These are phyloP conservation scores for Papilio polytes DNA, from an alignment of 1,140 invertebrate genomes.

Conservation along the genomic window DNA sequence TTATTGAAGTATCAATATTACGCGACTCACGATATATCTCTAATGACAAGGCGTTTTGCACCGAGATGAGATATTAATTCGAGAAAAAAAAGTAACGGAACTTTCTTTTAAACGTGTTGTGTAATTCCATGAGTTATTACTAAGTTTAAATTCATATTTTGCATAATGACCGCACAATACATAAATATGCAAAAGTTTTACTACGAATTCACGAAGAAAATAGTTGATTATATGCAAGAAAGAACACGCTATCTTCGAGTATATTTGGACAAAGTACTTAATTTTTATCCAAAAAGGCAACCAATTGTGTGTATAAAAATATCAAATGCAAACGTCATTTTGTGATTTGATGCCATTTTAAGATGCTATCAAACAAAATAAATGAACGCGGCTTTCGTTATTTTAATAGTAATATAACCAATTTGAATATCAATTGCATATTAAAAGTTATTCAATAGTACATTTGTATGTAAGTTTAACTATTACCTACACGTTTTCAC, in stretches of 20 bases:
- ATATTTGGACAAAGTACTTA: background rate
- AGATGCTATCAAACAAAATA: background rate
- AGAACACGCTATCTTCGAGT: background rate
- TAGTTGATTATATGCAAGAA: background rate
- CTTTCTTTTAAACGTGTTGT: slow-evolving; percentile 37
- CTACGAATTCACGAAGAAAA: slow-evolving; percentile 17
- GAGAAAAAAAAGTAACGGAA: slow-evolving; percentile 34
- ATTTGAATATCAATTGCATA: background rate
- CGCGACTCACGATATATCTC: slow-evolving; percentile 6
- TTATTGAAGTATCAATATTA: slow-evolving; percentile 28
- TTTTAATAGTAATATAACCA: background rate
- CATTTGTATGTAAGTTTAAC: slow-evolving; percentile 6
- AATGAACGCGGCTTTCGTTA: background rate
- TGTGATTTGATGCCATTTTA: background rate
- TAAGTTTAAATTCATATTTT: slow-evolving; percentile 37
- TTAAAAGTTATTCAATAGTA: slow-evolving; percentile 20
- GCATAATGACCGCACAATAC: slow-evolving; percentile 28
- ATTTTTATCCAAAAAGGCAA: background rate
- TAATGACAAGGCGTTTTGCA: slow-evolving; percentile 36
- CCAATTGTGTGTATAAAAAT: background rate
- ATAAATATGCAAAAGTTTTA: slow-evolving; percentile 19
- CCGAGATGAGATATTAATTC: slow-evolving; percentile 36
- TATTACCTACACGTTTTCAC: slow-evolving; percentile 22
- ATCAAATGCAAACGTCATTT: background rate
- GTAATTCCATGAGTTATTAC: slow-evolving; percentile 32